Percentiles rank a stretch among this genome's conserved stretches.
These are phyloP conservation scores for Hemicrepidius hirtus DNA, from an alignment of 2,888 invertebrate species.

Conservation along the genomic window DNA sequence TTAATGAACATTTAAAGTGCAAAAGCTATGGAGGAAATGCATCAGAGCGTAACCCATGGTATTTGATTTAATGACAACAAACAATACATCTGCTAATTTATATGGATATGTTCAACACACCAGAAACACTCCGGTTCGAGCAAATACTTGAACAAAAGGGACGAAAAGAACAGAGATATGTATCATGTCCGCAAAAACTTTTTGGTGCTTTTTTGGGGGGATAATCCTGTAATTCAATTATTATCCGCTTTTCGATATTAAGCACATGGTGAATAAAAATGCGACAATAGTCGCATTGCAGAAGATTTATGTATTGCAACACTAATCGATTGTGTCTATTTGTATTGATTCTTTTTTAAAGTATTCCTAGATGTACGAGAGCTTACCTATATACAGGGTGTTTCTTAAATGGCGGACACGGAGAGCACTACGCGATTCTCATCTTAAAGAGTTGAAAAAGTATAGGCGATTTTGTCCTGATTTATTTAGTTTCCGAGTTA, in stretches of 20 bases:
- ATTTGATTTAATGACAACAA: background rate
- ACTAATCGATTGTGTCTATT: background rate
- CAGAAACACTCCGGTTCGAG: background rate
- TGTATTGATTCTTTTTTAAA: background rate
- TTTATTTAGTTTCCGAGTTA: too few species aligned
- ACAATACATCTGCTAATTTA: background rate
- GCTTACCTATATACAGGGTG: too few species aligned
- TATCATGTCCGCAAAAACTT: background rate
- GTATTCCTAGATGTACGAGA: too few species aligned
- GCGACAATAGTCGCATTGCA: background rate
- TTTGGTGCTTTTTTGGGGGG: background rate
- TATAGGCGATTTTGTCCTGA: too few species aligned
- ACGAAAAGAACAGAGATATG: background rate
- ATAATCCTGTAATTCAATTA: constrained; percentile 21
- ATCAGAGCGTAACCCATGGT: background rate
- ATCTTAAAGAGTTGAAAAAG: too few species aligned
- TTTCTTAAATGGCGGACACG: too few species aligned
- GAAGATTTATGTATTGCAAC: background rate
- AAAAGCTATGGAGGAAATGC: background rate
- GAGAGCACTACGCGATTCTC: too few species aligned
- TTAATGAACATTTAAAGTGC: background rate
- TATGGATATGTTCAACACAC: background rate
- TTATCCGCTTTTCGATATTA: constrained; percentile 1
- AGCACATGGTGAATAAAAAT: constrained; percentile 15
- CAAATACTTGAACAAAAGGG: background rate